Evolutionary conservation across 37 sponge, comb jelly and placozoan genomes (phyloP), one percentile per base, ranked within the genome.

Genomic region (Bolinopsis microptera): DNA sequence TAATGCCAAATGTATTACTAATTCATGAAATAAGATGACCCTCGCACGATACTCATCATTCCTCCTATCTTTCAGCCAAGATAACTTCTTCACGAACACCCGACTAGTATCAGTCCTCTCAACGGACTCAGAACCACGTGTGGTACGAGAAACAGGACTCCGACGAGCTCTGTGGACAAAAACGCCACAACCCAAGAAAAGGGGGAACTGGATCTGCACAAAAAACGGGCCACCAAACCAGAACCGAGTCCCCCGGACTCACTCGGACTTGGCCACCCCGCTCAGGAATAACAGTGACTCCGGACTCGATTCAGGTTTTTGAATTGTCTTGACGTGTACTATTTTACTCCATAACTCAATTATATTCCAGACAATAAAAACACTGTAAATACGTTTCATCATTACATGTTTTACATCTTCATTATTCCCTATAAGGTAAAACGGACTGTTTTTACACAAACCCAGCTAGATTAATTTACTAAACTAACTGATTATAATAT

Each of bases 291-390:
- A 86, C 22, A 86, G 90, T 40, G 90, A 86, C 30, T 41, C 61
- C 36, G 90, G 90, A 41, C 90, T 86, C 30, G 90, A 86, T 23
- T 72, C 83, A 32, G 83, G 35, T 80, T n/a, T n/a, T n/a, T n/a
- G n/a, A n/a, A n/a, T n/a, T n/a, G n/a, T n/a, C n/a, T n/a, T n/a
- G n/a, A n/a, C n/a, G n/a, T n/a, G n/a, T n/a, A n/a, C n/a, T n/a
- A n/a, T n/a, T n/a, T n/a, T n/a, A n/a, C n/a, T n/a, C n/a, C n/a
- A n/a, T n/a, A n/a, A n/a, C n/a, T n/a, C n/a, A n/a, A n/a, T n/a
- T n/a, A n/a, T n/a, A n/a, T n/a, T n/a, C n/a, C n/a, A n/a, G n/a
- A n/a, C n/a, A n/a, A n/a, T n/a, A n/a, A n/a, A n/a, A n/a, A n/a
- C n/a, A n/a, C n/a, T n/a, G n/a, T n/a, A n/a, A n/a, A n/a, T n/a